Conservation (phyloP, 1,140 invertebrate genomes). For the Tribolium castaneum region DNA sequence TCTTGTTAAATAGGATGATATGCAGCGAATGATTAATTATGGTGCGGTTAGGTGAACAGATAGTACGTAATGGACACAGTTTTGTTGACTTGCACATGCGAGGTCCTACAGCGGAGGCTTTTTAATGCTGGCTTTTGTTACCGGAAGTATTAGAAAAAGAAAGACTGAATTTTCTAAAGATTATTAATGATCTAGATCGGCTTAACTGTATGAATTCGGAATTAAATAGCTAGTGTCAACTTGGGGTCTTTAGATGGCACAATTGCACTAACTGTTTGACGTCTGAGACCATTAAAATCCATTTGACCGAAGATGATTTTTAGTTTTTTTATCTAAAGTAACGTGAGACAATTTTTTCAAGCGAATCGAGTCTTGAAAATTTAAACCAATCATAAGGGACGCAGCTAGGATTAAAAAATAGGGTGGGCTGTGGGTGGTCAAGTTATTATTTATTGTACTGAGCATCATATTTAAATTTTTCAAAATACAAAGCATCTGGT, state of each 20-base stretch:
- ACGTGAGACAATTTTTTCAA: too few relatives aligned
- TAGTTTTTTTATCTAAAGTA: too few relatives aligned
- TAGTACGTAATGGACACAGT: constrained; percentile 47
- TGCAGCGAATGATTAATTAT: constrained; percentile 56
- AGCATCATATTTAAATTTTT: too few relatives aligned
- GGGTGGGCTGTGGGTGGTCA: too few relatives aligned
- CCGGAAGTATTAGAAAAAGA: constrained; percentile 52
- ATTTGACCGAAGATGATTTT: too few relatives aligned
- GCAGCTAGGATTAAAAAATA: too few relatives aligned
- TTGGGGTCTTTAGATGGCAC: background rate
- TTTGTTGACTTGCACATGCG: constrained; percentile 39
- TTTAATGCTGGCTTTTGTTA: constrained; percentile 51
- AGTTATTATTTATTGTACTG: too few relatives aligned
- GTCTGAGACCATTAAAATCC: too few relatives aligned
- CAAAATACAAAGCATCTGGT: too few relatives aligned
- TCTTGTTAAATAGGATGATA: constrained; percentile 57
- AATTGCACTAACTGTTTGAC: too few relatives aligned
- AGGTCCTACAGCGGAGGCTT: constrained; percentile 36
- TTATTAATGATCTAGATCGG: constrained; percentile 56
- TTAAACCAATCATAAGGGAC: too few relatives aligned
- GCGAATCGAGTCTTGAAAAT: too few relatives aligned
- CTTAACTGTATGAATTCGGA: constrained; percentile 47
- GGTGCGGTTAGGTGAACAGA: constrained; percentile 46
- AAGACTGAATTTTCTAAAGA: constrained; percentile 50
- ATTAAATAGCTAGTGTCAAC: constrained; percentile 41